Evolutionary conservation across 2,113 vertebrate genomes (phyloP).

Genomic region (Alethe diademata): DNA sequence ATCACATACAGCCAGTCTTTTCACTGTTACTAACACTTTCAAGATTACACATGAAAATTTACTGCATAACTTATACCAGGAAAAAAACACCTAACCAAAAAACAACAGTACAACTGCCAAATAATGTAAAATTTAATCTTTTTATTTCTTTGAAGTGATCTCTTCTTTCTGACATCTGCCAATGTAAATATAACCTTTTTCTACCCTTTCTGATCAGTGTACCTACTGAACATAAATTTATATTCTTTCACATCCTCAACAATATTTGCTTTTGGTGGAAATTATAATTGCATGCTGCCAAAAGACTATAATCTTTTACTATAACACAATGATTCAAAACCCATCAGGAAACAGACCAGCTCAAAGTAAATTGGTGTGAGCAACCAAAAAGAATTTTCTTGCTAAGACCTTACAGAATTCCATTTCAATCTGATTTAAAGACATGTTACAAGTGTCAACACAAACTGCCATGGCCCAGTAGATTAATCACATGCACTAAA

Average conservation of each 20-base stretch:
- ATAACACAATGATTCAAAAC: constrained; percentile 3
- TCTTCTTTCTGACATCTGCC: constrained; percentile 79
- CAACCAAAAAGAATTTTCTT: not conserved
- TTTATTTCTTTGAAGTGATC: constrained; percentile 81
- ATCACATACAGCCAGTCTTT: not conserved
- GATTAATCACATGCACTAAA: not conserved
- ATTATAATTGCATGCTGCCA: not conserved
- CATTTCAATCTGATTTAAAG: constrained; percentile 27
- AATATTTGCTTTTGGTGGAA: constrained; percentile 34
- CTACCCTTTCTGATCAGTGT: not conserved
- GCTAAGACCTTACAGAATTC: not conserved
- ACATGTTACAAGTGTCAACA: constrained; percentile 32
- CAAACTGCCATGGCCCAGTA: not conserved
- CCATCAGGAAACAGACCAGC: not conserved
- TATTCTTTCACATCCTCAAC: constrained; percentile 30
- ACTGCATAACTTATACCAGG: not conserved
- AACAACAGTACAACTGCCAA: constrained; percentile 8
- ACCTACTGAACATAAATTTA: constrained; percentile 12
- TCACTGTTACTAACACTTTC: constrained; percentile 24
- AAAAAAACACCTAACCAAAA: not conserved
- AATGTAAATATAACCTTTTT: constrained; percentile 77
- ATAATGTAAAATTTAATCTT: constrained; percentile 19
- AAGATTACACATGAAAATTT: constrained; percentile 41
- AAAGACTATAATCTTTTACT: not conserved
- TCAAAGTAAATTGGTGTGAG: not conserved